Conservation (phyloP, 2,888 invertebrate species). For the Eurytoma californica region DNA sequence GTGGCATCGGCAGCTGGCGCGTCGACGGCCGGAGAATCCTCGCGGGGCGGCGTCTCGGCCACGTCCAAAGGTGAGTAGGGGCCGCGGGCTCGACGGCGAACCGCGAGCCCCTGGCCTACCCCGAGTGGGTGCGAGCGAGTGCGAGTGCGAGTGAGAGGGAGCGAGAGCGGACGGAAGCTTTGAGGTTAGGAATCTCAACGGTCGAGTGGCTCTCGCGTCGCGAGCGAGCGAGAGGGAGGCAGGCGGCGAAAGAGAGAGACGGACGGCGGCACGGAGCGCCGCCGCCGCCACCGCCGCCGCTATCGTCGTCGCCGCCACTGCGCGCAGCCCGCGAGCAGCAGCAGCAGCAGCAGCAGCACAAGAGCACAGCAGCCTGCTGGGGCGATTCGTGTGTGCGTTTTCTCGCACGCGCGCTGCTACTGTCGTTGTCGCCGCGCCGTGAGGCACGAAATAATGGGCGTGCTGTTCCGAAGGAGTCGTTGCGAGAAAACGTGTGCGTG, state of each 20-base stretch:
- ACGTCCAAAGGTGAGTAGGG: too few relatives aligned
- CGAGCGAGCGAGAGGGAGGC: slow-evolving; percentile 29
- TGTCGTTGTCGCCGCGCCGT: slow-evolving; percentile 38
- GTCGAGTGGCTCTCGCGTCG: slow-evolving; percentile 55
- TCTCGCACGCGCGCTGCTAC: slow-evolving; percentile 9
- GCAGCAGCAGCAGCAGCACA: too few relatives aligned
- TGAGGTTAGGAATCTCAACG: slow-evolving; percentile 58
- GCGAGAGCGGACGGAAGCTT: slow-evolving; percentile 13
- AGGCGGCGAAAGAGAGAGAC: slow-evolving; percentile 51
- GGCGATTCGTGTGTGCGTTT: not conserved
- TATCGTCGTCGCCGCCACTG: slow-evolving; percentile 7
- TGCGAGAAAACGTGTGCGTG: slow-evolving; percentile 48
- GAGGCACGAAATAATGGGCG: slow-evolving; percentile 53
- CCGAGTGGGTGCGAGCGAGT: slow-evolving; percentile 9
- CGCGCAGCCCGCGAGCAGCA: slow-evolving; percentile 26
- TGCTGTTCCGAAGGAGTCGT: slow-evolving; percentile 44
- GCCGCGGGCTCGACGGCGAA: too few relatives aligned
- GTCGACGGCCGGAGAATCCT: too few relatives aligned
- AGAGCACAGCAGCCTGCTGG: not conserved
- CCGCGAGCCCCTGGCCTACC: too few relatives aligned
- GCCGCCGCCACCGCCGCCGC: slow-evolving; percentile 27
- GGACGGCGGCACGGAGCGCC: slow-evolving; percentile 46
- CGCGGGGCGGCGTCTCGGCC: too few relatives aligned
- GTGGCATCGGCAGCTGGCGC: too few relatives aligned
- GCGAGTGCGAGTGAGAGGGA: slow-evolving; percentile 8